phyloP scores from a whole-genome alignment of 2,888 invertebrate genomes.

The Embidobia sp. region DNA sequence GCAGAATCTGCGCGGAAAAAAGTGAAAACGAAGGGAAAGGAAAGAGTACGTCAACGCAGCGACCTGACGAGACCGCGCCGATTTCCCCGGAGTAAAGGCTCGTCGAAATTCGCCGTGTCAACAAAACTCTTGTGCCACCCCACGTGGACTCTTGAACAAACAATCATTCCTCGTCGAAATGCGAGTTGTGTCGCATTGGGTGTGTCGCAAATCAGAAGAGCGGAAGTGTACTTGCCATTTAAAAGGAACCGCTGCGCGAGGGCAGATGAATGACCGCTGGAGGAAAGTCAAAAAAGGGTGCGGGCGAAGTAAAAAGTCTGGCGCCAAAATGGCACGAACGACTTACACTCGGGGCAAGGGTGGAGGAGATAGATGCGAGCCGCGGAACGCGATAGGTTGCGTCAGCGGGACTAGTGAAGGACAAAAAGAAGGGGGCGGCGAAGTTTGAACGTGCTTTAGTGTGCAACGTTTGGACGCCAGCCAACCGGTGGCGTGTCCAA shows the following conservation, averaged over 20 bases:
- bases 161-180: conserved; percentile 7
- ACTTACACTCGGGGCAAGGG: no score
- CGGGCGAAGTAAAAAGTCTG: conserved; percentile 15
- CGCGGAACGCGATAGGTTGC: conserved; percentile 15
- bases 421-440: conserved; percentile 6
- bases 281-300: no score
- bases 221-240: conserved; percentile 38
- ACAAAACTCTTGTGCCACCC: conserved; percentile 23
- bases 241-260: conserved; percentile 18
- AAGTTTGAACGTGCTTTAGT: background rate
- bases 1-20: no score
- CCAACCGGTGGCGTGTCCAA: conserved; percentile 24
- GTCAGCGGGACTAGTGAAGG: background rate
- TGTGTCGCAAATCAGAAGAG: conserved; percentile 34
- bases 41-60: no score
- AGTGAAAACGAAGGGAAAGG: no score
- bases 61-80: no score
- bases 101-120: conserved; percentile 19
- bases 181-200: no score
- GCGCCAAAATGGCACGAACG: conserved; percentile 40
- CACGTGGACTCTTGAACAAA: conserved; percentile 31
- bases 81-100: background rate
- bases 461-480: conserved; percentile 15
- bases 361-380: no score
- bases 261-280: conserved; percentile 13